These are phyloP conservation scores for Dendrocincla tyrannina DNA, from an alignment of 2,797 vertebrate species.

Conservation along the genomic window DNA sequence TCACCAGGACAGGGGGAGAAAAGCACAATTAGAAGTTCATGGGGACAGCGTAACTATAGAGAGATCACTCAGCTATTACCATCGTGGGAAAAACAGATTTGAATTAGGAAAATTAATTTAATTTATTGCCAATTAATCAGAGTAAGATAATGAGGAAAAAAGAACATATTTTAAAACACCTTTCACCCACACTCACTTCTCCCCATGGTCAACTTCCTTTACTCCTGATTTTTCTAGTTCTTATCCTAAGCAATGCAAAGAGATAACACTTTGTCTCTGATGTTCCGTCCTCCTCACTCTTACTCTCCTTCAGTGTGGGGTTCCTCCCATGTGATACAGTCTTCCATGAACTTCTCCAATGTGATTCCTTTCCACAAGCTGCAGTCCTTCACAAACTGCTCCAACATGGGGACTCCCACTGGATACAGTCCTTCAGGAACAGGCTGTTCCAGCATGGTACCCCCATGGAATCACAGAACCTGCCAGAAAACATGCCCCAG, in stretches of 20 bases:
- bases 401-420: neutral
- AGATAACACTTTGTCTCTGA: neutral
- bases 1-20: neutral
- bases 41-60: neutral
- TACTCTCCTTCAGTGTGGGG: neutral
- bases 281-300: neutral
- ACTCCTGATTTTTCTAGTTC: neutral
- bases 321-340: neutral
- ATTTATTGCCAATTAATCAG: neutral
- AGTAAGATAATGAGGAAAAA: neutral
- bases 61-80: neutral
- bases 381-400: neutral
- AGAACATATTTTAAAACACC: neutral
- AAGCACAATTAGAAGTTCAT: neutral
- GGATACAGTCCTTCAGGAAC: rapidly evolving
- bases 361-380: neutral
- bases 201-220: neutral
- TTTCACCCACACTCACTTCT: neutral
- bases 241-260: neutral
- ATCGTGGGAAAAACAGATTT: neutral
- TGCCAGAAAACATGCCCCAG: neutral
- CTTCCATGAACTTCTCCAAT: neutral
- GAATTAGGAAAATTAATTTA: neutral
- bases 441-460: neutral
- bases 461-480: neutral